These are phyloP conservation scores for Lypha dubia DNA, from an alignment of 2,888 invertebrate species.

Conservation along the genomic window DNA sequence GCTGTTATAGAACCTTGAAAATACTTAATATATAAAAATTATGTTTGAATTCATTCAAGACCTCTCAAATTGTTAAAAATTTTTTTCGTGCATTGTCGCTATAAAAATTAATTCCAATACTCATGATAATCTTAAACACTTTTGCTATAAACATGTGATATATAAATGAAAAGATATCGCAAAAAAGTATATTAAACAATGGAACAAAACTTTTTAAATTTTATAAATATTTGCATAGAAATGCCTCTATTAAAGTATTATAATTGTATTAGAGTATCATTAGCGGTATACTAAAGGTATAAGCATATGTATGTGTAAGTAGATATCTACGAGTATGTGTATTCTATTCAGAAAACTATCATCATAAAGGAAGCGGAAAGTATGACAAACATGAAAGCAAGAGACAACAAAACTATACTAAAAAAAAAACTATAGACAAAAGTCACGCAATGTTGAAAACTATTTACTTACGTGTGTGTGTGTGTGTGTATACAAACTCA, in stretches of 20 bases:
- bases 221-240: conserved; percentile 21
- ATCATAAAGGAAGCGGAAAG: conserved; percentile 38
- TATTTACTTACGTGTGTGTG: no score
- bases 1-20: no score
- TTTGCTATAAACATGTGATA: no score
- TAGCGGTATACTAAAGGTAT: neutral
- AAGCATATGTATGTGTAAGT: neutral
- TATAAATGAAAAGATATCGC: neutral
- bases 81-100: no score
- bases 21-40: no score
- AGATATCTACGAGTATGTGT: neutral
- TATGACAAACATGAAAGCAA: conserved; percentile 20
- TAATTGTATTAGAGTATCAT: conserved; percentile 48
- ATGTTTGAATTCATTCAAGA: no score
- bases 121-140: no score
- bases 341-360: neutral
- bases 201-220: conserved; percentile 22
- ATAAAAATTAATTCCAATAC: no score
- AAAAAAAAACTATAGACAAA: conserved; percentile 59
- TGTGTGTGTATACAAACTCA: conserved; percentile 27
- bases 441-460: conserved; percentile 62
- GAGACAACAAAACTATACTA: conserved; percentile 21
- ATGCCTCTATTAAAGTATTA: conserved; percentile 42
- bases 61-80: no score
- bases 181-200: conserved; percentile 9